A percentile compares a stretch with the other conserved stretches of the same genome.
Evolutionary conservation across 2,797 vertebrate genomes (phyloP).

Genomic region (Myotis planiceps): DNA sequence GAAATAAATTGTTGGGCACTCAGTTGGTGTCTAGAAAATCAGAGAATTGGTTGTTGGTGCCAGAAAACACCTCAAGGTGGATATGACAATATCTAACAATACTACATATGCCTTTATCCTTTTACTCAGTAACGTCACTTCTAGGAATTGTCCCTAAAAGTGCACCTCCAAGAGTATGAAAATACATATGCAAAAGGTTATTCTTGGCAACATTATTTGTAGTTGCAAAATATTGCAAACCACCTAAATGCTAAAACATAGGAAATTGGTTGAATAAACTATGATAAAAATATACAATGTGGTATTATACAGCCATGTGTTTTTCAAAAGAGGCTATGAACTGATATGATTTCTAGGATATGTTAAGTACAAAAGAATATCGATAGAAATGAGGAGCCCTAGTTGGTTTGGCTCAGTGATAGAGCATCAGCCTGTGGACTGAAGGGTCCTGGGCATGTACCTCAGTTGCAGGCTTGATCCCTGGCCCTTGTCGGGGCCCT

Average conservation of each 20-base stretch:
- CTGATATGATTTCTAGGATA: background rate
- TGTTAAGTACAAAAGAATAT: background rate
- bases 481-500: background rate
- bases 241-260: background rate
- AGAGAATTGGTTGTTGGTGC: background rate
- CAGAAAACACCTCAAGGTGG: background rate
- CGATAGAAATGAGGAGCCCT: background rate
- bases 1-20: background rate
- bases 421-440: background rate
- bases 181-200: background rate
- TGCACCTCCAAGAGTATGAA: background rate
- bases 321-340: background rate
- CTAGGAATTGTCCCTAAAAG: background rate
- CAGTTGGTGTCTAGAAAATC: background rate
- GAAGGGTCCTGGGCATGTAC: background rate
- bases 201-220: background rate
- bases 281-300: background rate
- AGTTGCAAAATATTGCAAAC: background rate
- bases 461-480: background rate
- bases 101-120: background rate
- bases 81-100: background rate
- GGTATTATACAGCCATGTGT: background rate
- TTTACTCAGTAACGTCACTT: background rate
- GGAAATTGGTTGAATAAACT: background rate
- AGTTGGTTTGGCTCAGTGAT: background rate